Percentiles rank a stretch among this genome's conserved stretches.
phyloP scores from a whole-genome alignment of 1,140 invertebrate genomes.

The Cecropterus lyciades region DNA sequence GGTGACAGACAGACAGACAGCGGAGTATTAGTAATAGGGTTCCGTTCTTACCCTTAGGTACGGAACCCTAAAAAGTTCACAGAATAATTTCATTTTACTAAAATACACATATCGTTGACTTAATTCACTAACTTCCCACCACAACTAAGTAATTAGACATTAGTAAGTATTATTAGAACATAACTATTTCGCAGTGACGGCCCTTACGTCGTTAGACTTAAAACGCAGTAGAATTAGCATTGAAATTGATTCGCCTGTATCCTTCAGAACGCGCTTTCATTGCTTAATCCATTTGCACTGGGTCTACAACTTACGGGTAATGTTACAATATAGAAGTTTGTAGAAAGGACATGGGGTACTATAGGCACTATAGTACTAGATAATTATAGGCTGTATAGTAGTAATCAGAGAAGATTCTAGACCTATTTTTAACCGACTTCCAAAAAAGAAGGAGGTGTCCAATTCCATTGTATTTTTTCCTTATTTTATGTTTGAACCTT shows the following conservation, averaged over 20 bases:
- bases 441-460: too few species aligned
- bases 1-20: too few species aligned
- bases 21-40: too few species aligned
- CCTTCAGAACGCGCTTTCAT: slow-evolving; percentile 1
- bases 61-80: too few species aligned
- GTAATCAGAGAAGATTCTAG: too few species aligned
- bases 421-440: too few species aligned
- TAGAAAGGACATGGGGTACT: not conserved
- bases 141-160: not conserved
- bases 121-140: not conserved
- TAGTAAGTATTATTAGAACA: not conserved
- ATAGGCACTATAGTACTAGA: not conserved
- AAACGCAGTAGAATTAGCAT: slow-evolving; percentile 5
- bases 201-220: not conserved
- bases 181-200: not conserved
- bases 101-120: not conserved
- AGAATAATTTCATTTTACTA: too few species aligned
- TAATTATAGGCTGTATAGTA: too few species aligned
- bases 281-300: slow-evolving; percentile 11
- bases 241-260: slow-evolving; percentile 9
- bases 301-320: not conserved
- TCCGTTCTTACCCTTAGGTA: too few species aligned
- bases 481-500: too few species aligned
- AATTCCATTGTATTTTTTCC: too few species aligned
- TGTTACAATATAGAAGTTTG: not conserved